These are phyloP conservation scores for Piliocolobus tephrosceles DNA, from an alignment of 2,113 vertebrate species.

Conservation along the genomic window DNA sequence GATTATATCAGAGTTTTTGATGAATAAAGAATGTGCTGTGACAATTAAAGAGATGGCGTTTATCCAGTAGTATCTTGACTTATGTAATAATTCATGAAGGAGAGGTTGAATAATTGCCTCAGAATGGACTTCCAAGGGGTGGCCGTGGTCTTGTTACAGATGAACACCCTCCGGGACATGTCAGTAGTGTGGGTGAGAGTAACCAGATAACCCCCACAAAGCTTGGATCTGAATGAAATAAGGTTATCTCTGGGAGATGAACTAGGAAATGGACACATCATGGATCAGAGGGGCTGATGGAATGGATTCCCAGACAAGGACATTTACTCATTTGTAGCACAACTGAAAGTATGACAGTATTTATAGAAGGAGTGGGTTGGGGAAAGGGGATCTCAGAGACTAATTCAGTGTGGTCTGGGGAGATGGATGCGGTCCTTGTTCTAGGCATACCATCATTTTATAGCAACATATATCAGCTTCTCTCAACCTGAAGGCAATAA, in stretches of 20 bases:
- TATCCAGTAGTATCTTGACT: neutral
- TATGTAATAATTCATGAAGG: neutral
- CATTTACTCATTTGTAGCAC: neutral
- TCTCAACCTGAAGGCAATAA: neutral
- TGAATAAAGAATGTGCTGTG: neutral
- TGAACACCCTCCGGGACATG: neutral
- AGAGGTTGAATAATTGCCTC: neutral
- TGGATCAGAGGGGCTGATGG: neutral
- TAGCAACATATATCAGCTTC: neutral
- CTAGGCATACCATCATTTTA: neutral
- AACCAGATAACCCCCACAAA: neutral
- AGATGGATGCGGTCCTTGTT: neutral
- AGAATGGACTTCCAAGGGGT: neutral
- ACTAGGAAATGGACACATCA: neutral
- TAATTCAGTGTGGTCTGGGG: neutral
- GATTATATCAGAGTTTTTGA: neutral
- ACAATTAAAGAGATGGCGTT: neutral
- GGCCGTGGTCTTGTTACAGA: neutral
- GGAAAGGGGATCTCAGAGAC: neutral
- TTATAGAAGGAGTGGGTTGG: neutral
- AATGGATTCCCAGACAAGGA: neutral
- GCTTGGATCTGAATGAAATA: neutral
- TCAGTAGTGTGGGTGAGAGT: no score
- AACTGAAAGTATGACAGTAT: neutral
- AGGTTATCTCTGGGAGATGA: neutral